These are phyloP conservation scores for Lagodon rhomboides DNA, from an alignment of 2,797 vertebrate species.

Conservation along the genomic window DNA sequence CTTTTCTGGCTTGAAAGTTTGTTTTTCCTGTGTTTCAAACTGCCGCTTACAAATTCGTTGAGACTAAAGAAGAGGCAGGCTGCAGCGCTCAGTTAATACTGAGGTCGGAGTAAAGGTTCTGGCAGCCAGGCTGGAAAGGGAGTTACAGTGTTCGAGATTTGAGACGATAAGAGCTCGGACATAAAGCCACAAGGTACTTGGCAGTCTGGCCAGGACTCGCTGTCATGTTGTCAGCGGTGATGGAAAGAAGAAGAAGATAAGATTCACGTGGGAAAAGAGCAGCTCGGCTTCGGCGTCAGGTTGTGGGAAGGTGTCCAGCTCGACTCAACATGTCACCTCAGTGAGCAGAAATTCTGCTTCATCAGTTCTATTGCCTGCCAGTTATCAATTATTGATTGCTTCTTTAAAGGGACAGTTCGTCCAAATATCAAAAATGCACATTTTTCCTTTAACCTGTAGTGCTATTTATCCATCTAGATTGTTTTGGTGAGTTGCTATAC, in stretches of 20 bases:
- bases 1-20: background rate
- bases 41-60: conserved; percentile 8
- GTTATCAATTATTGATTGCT: background rate
- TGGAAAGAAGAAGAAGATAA: conserved; percentile 42
- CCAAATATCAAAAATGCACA: too few relatives aligned
- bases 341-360: conserved; percentile 23
- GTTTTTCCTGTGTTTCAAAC: background rate
- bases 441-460: too few relatives aligned
- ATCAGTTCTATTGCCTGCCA: conserved; percentile 1
- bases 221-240: conserved; percentile 54
- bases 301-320: conserved; percentile 34
- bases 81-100: conserved; percentile 11
- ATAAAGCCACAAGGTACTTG: conserved; percentile 39
- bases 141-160: conserved; percentile 8
- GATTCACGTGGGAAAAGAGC: conserved; percentile 35
- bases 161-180: conserved; percentile 37
- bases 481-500: too few relatives aligned
- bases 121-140: conserved; percentile 7
- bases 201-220: conserved; percentile 29
- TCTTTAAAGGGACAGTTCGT: background rate
- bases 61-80: background rate
- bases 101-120: conserved; percentile 22
- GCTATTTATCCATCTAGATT: too few relatives aligned
- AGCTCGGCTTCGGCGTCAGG: conserved; percentile 36
- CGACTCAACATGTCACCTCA: conserved; percentile 43